Base-by-base conservation (phyloP, 1,140 invertebrate species). In the Calliopsis andreniformis region DNA sequence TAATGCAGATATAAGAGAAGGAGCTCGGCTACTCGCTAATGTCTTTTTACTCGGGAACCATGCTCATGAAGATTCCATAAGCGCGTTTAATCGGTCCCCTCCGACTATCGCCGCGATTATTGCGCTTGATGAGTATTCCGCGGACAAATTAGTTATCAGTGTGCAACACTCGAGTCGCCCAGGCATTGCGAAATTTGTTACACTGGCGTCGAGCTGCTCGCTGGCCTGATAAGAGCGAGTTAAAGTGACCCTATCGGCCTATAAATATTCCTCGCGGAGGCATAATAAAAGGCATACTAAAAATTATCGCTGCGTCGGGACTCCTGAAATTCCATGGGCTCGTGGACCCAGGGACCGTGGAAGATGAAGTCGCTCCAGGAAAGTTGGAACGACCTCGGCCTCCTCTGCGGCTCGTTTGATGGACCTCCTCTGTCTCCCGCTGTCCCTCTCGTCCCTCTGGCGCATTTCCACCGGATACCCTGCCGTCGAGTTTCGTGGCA, bases 321-420 rank as follows among this genome's bases (percentile, higher is more conserved):
- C 63, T 58, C 51, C 32, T 58, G 55, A 69, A 76, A 76, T 69
- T 76, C 64, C 73, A 32, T 18, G 42, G 20, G 64, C 66, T 53
- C 71, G 63, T 67, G 4, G 35, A 39, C 35, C 68, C 78, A 53
- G 67, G 79, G 69, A 83, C 80, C 76, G 80, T 62, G 82, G 35
- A 76, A 76, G 82, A 84, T 84, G 82, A 82, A 84, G 80, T 83
- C 55, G 81, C 82, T 79, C 64, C 70, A 83, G 81, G 67, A 71
- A 84, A 84, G 78, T 72, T 70, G 67, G 82, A 62, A 64, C 70
- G 73, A 76, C 68, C 83, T 83, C 78, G 82, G 42, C 67, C 76
- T 78, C 63, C 56, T 67, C 43, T 43, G 83, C 83, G 83, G 83
- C 68, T 72, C 83, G 79, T 85, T 85, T 85, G 83, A 85, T 85